Percentiles rank a stretch among this genome's conserved stretches.
These are phyloP conservation scores for Sphaeramia orbicularis DNA, from an alignment of 2,797 vertebrate species.

Conservation along the genomic window DNA sequence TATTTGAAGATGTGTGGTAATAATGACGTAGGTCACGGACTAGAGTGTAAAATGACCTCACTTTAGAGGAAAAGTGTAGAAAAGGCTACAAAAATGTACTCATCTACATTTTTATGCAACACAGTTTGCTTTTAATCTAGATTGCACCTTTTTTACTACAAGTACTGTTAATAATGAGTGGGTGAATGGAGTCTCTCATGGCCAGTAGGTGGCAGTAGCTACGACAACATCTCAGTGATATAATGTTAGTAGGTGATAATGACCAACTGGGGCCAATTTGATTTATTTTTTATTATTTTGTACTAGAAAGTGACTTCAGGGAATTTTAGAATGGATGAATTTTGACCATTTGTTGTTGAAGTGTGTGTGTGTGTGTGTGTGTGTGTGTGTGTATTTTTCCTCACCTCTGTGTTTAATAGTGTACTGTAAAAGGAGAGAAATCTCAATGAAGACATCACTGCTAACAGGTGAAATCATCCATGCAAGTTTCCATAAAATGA, in stretches of 20 bases:
- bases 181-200: constrained; percentile 28
- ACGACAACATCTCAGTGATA: constrained; percentile 25
- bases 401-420: constrained; percentile 3
- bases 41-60: constrained; percentile 25
- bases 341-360: constrained; percentile 47
- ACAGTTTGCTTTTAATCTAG: constrained; percentile 46
- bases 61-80: constrained; percentile 15
- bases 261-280: constrained; percentile 50
- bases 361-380: constrained; percentile 12
- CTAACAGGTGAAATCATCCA: neutral
- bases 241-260: constrained; percentile 33
- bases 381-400: constrained; percentile 15
- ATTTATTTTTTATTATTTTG: constrained; percentile 48
- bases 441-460: constrained; percentile 12
- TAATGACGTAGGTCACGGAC: constrained; percentile 22
- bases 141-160: constrained; percentile 63
- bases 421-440: constrained; percentile 2
- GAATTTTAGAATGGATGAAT: constrained; percentile 72
- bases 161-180: constrained; percentile 44
- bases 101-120: constrained; percentile 60
- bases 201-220: constrained; percentile 58
- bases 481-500: neutral
- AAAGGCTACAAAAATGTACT: constrained; percentile 25
- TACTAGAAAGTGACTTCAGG: constrained; percentile 77
- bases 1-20: constrained; percentile 15